These are phyloP conservation scores for Toxostoma redivivum DNA, from an alignment of 2,113 vertebrate species.

Conservation along the genomic window DNA sequence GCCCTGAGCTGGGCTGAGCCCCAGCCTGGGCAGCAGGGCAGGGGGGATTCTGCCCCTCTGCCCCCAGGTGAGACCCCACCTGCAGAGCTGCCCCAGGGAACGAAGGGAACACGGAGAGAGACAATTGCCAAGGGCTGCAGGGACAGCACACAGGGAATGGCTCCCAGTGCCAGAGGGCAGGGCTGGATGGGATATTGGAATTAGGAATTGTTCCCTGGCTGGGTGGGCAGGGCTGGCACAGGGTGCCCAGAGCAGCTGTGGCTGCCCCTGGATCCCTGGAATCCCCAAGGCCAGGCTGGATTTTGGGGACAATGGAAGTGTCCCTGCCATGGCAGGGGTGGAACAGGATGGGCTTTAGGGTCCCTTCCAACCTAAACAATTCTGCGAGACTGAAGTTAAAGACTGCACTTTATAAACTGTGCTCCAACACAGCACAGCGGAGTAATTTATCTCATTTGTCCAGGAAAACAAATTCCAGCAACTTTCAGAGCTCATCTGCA, in stretches of 20 bases:
- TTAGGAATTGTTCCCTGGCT: neutral
- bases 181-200: neutral
- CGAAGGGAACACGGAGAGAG: neutral
- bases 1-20: no score
- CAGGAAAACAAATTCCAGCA: neutral
- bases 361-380: no score
- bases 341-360: rapidly evolving
- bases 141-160: neutral
- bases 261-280: neutral
- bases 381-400: neutral
- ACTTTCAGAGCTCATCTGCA: neutral
- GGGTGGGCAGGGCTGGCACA: neutral
- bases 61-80: no score
- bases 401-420: neutral
- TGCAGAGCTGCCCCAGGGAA: no score
- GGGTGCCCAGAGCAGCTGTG: neutral
- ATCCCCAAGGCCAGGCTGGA: neutral
- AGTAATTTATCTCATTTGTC: neutral
- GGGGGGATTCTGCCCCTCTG: no score
- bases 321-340: neutral
- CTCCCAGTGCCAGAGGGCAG: neutral
- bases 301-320: rapidly evolving
- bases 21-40: no score
- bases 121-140: neutral
- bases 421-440: neutral